Percentiles rank a stretch among this genome's conserved stretches.
These are phyloP conservation scores for Euglossa dilemma DNA, from an alignment of 1,140 invertebrate genomes.

Conservation along the genomic window DNA sequence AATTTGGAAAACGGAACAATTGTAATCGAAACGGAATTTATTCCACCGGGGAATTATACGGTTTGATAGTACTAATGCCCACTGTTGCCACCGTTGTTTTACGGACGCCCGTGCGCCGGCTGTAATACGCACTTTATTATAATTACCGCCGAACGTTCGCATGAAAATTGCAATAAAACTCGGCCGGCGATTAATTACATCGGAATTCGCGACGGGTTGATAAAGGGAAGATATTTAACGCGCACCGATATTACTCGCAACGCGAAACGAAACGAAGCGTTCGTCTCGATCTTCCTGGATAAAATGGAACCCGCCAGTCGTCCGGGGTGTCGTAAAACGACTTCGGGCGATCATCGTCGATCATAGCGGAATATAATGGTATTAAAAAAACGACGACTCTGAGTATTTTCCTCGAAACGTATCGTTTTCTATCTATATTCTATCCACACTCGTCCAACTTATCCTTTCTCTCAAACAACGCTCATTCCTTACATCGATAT, in stretches of 20 bases:
- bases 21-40: conserved; percentile 47
- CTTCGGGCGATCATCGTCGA: too few relatives aligned
- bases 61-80: conserved; percentile 6
- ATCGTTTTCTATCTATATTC: too few relatives aligned
- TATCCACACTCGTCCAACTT: too few relatives aligned
- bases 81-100: conserved; percentile 14
- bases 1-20: conserved; percentile 46
- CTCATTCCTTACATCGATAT: too few relatives aligned
- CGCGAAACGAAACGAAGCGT: too few relatives aligned
- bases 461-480: too few relatives aligned
- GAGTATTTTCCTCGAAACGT: too few relatives aligned
- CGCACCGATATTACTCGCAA: background rate
- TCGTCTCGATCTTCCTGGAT: background rate
- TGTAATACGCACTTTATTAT: conserved; percentile 13
- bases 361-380: too few relatives aligned
- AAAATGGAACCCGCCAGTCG: background rate
- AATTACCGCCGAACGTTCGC: conserved; percentile 4
- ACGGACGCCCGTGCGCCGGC: background rate
- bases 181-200: background rate
- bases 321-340: too few relatives aligned
- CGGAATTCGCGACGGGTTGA: background rate
- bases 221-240: background rate
- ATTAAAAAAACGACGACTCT: too few relatives aligned
- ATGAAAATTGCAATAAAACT: background rate
- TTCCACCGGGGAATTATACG: conserved; percentile 27